Evolutionary conservation across 2,797 vertebrate species (phyloP).

Genomic region (Oreochromis grahami): DNA sequence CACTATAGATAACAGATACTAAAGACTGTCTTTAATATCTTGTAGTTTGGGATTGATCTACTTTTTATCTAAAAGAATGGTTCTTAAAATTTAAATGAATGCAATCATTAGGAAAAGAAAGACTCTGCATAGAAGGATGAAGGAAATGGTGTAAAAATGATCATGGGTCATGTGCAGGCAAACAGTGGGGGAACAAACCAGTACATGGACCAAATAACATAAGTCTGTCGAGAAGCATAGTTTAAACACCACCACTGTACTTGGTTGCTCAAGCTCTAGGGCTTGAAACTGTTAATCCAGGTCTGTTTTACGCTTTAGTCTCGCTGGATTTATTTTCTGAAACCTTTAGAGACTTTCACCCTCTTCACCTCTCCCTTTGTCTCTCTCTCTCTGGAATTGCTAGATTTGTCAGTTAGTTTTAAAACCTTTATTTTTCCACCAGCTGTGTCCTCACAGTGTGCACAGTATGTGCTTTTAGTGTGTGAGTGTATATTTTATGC

Average conservation of each 20-base stretch:
- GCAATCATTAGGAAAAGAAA: not conserved
- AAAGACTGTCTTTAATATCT: not conserved
- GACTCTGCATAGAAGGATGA: not conserved
- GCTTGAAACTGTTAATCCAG: not conserved
- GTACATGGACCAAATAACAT: not conserved
- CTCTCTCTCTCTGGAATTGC: not conserved
- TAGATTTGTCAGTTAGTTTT: slow-evolving; percentile 18
- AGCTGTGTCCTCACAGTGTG: slow-evolving; percentile 34
- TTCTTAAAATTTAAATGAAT: not conserved
- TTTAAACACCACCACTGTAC: not conserved
- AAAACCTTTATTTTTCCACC: slow-evolving; percentile 28
- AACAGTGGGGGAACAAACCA: not conserved
- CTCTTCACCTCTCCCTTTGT: not conserved
- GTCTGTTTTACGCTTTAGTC: not conserved
- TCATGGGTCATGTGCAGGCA: not conserved
- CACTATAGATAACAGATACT: not conserved
- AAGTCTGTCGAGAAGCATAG: not conserved
- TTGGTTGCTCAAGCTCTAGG: not conserved
- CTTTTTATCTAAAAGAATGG: not conserved
- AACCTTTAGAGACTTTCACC: not conserved
- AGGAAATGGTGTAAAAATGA: not conserved
- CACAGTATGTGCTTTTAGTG: not conserved
- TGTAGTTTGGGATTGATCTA: not conserved
- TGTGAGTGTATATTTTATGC: slow-evolving; percentile 1
- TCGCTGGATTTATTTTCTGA: not conserved